A percentile compares a stretch with the other conserved stretches of the same genome.
These are phyloP conservation scores for Scrobipalpa atriplicella DNA, from an alignment of 2,888 invertebrate species.

Conservation along the genomic window DNA sequence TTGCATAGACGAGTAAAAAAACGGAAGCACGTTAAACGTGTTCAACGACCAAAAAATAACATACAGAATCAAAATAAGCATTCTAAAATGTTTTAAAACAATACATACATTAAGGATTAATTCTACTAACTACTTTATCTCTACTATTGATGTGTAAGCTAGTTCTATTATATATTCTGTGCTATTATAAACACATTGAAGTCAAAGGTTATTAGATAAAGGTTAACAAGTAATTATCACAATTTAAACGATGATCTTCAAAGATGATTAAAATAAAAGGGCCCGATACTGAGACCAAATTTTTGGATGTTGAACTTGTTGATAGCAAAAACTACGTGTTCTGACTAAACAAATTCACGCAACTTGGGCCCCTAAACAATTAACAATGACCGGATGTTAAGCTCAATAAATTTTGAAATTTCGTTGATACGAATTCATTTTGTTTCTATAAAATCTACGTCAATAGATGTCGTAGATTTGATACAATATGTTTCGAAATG, in stretches of 20 bases:
- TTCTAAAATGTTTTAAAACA: no score
- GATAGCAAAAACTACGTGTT: not conserved
- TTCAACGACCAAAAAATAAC: no score
- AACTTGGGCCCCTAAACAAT: not conserved
- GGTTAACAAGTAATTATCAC: not conserved
- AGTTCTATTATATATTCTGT: not conserved
- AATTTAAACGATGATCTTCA: no score
- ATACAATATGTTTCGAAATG: no score
- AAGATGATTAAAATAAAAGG: not conserved
- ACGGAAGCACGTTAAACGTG: no score
- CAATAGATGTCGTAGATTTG: not conserved
- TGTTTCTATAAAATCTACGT: not conserved
- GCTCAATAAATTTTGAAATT: constrained; percentile 3
- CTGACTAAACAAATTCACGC: not conserved
- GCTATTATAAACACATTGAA: not conserved
- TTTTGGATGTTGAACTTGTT: no score
- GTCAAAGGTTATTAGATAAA: not conserved
- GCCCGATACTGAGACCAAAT: not conserved
- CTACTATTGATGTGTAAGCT: no score
- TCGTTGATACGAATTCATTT: not conserved
- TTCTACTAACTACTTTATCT: no score
- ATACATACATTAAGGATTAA: no score
- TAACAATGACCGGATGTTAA: constrained; percentile 30
- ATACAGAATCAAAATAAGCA: no score
- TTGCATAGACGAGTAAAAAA: no score